Conservation (phyloP, 2,113 vertebrate genomes). For the Brienomyrus brachyistius region DNA sequence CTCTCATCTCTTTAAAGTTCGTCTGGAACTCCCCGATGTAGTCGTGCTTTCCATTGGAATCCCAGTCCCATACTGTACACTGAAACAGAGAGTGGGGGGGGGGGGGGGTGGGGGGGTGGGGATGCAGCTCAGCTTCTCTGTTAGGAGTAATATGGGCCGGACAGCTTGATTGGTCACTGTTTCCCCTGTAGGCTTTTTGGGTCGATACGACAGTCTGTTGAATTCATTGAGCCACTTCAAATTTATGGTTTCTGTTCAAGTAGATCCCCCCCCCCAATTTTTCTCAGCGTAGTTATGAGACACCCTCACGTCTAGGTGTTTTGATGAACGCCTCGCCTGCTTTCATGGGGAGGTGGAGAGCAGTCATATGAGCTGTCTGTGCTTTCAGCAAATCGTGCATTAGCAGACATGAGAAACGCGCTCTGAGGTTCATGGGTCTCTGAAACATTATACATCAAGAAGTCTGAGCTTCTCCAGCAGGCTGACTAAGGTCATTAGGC, state of each 20-base stretch:
- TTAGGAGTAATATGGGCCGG: not conserved
- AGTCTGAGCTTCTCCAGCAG: not conserved
- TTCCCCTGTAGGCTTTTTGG: not conserved
- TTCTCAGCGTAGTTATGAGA: not conserved
- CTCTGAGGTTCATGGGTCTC: slow-evolving; percentile 25
- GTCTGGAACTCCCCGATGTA: slow-evolving; percentile 93
- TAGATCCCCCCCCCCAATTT: not conserved
- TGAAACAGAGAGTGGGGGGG: slow-evolving; percentile 41
- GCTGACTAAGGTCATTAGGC: not conserved
- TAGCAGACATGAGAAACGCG: slow-evolving; percentile 17
- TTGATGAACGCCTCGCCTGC: not conserved
- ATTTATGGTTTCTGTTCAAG: not conserved
- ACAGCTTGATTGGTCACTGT: not conserved
- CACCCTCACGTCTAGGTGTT: not conserved
- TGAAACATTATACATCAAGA: slow-evolving; percentile 23
- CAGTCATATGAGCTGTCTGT: too few species aligned
- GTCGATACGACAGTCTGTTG: not conserved
- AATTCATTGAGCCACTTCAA: not conserved
- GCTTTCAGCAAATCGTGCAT: slow-evolving; percentile 32
- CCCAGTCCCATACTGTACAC: slow-evolving; percentile 98
- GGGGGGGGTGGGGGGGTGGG: too few species aligned
- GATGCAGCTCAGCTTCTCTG: not conserved
- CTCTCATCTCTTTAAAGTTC: slow-evolving; percentile 90
- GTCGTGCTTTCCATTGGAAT: slow-evolving; percentile 96
- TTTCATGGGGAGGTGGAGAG: too few species aligned